Conservation (phyloP, 2,888 invertebrate genomes). For the Rhingia campestris region DNA sequence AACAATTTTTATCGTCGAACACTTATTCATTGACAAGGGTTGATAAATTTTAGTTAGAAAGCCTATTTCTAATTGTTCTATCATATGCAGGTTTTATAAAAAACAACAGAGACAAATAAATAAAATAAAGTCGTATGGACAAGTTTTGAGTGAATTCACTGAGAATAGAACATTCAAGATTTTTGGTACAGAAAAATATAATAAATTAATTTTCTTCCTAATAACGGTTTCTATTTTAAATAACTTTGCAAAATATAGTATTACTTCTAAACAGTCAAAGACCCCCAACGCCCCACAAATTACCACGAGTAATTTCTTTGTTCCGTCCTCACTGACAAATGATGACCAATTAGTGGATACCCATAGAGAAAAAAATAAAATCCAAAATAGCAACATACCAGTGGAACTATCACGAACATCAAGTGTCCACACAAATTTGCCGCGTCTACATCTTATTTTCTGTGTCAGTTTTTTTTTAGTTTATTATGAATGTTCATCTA, state of each 20-base stretch:
- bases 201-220: too few relatives aligned
- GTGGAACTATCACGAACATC: slow-evolving; percentile 55
- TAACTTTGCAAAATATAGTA: neutral
- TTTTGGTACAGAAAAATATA: too few relatives aligned
- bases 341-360: slow-evolving; percentile 40
- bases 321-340: slow-evolving; percentile 50
- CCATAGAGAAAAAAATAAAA: slow-evolving; percentile 26
- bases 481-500: slow-evolving; percentile 57
- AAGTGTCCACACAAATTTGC: slow-evolving; percentile 34
- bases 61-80: too few relatives aligned
- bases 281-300: slow-evolving; percentile 34
- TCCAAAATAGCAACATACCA: slow-evolving; percentile 41
- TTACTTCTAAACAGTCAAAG: slow-evolving; percentile 9
- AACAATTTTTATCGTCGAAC: too few relatives aligned
- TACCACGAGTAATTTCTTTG: neutral
- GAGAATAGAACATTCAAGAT: too few relatives aligned
- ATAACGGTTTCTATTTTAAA: too few relatives aligned
- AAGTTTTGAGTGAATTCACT: too few relatives aligned
- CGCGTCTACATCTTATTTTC: slow-evolving; percentile 8
- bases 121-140: too few relatives aligned
- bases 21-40: too few relatives aligned
- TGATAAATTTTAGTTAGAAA: too few relatives aligned
- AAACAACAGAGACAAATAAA: too few relatives aligned
- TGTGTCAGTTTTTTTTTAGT: slow-evolving; percentile 9
- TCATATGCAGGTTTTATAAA: too few relatives aligned